Percentiles rank a stretch among this genome's conserved stretches.
These are phyloP conservation scores for Scalopus aquaticus DNA, from an alignment of 2,113 vertebrate species.

Conservation along the genomic window DNA sequence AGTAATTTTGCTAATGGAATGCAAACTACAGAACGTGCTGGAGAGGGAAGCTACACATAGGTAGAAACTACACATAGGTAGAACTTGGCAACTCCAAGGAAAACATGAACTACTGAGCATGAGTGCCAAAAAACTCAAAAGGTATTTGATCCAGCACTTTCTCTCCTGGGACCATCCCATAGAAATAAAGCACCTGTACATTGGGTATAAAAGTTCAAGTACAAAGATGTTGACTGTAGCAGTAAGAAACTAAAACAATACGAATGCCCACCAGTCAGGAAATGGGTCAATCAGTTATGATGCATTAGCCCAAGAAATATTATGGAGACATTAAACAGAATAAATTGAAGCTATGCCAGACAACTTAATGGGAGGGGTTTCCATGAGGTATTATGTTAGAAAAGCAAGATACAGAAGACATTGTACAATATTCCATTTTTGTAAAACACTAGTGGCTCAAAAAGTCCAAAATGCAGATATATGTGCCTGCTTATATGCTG, in stretches of 20 bases:
- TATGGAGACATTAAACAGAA: not conserved
- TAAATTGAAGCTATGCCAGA: not conserved
- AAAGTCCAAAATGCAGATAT: not conserved
- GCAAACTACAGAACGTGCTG: conserved; percentile 3
- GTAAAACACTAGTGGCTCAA: not conserved
- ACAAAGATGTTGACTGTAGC: not conserved
- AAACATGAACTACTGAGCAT: not conserved
- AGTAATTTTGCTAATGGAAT: not conserved
- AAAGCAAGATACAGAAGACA: not conserved
- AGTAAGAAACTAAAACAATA: not conserved
- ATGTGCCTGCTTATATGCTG: not conserved
- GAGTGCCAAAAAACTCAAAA: not conserved
- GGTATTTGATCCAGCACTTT: not conserved
- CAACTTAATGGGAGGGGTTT: not conserved
- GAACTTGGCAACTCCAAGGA: not conserved
- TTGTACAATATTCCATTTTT: not conserved
- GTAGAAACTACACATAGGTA: no score
- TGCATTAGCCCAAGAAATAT: not conserved
- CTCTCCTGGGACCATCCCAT: not conserved
- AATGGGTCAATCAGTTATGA: not conserved
- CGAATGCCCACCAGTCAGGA: not conserved
- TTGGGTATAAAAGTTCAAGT: not conserved
- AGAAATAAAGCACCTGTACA: not conserved
- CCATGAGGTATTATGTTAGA: not conserved
- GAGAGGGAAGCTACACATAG: not conserved